A percentile compares a stretch with the other conserved stretches of the same genome.
These are phyloP conservation scores for Leptinotarsa defecta DNA, from an alignment of 1,140 invertebrate genomes.

Conservation along the genomic window DNA sequence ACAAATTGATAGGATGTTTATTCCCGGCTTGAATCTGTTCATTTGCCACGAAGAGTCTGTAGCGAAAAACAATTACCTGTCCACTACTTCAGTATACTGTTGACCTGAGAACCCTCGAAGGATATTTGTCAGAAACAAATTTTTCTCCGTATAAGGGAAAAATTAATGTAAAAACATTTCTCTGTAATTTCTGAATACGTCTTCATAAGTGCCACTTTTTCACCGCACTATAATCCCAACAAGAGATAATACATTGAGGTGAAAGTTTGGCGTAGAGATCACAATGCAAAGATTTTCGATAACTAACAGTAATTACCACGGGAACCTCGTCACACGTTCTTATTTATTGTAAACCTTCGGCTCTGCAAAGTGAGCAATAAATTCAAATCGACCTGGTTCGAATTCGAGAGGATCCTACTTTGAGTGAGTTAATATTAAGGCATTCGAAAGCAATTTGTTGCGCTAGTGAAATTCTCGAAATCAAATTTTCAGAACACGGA, in stretches of 20 bases:
- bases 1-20: too few species aligned
- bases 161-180: too few species aligned
- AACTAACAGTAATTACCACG: background rate
- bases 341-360: background rate
- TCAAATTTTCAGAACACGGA: background rate
- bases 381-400: constrained; percentile 2
- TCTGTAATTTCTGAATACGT: too few species aligned
- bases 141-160: too few species aligned
- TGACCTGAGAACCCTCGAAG: too few species aligned
- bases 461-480: background rate
- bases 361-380: background rate
- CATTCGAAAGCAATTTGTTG: constrained; percentile 1
- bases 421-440: background rate
- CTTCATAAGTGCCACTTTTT: too few species aligned
- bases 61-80: too few species aligned
- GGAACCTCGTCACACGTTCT: background rate
- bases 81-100: too few species aligned
- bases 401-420: constrained; percentile 3
- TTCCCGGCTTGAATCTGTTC: too few species aligned
- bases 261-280: background rate
- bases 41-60: too few species aligned
- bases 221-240: background rate
- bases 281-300: background rate
- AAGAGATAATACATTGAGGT: background rate
- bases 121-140: too few species aligned